Evolutionary conservation across 2,113 vertebrate species (phyloP), one percentile per base, ranked within the genome.

Genomic region (Jaculus jaculus): DNA sequence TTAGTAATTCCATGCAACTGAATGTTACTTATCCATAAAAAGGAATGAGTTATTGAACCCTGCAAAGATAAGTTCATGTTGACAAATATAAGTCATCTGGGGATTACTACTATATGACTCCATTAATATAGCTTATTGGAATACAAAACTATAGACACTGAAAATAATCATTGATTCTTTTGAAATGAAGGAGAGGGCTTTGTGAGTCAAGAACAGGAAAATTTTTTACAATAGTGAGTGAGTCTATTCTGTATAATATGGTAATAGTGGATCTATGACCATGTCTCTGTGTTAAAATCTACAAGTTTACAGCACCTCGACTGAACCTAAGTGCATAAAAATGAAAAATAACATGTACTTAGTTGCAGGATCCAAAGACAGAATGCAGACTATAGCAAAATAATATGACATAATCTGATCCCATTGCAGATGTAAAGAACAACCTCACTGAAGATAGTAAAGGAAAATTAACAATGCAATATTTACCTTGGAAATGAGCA

Each of bases 11-110:
- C 7, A 21, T 79, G 54, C 75, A 61, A 17, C 71, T 17, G 15
- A 23, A 84, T 28, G 51, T 71, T 71, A 85, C 60, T 91, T 85
- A 61, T 58, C 75, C 86, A 79, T 69, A 58, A 86, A 61, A 92
- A 54, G 10, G 28, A 78, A 78, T 78, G 28, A 58, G 63, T 61
- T 71, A 71, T n/a, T 32, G 34, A 86, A 30, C 37, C 37, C 61
- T 37, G 54, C 3, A 69, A 80, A 80, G 24, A 72, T 60, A 72
- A 63, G 71, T 69, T 80, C 37, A 72, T 69, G 61, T 32, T 86
- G 58, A 74, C 66, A 72, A 63, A 69, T 72, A 17, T 71, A 42
- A 86, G 37, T 23, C 66, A 32, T 72, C 26, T 51, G 12, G 80
- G 47, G 10, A 16, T 65, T 78, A 47, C 4, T 73, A 37, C 60